Conservation (phyloP, 2,797 vertebrate species). For the Tamandua tetradactyla region DNA sequence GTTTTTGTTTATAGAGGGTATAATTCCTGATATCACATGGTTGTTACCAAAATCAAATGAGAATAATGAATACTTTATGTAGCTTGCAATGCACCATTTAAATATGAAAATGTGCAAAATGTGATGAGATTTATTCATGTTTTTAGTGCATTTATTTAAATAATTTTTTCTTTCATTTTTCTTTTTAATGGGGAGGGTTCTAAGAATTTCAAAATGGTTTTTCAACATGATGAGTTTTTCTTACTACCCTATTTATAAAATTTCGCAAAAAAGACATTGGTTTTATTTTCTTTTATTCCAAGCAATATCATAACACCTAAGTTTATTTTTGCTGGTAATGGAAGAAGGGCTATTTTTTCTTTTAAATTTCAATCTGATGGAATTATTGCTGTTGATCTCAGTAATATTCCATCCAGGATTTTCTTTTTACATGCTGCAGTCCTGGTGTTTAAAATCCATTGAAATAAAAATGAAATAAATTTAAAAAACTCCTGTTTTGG, state of each 20-base stretch:
- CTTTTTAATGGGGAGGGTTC: background rate
- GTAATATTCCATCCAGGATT: background rate
- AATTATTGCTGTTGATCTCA: too few relatives aligned
- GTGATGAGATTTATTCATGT: background rate
- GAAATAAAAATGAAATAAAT: background rate
- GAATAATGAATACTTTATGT: background rate
- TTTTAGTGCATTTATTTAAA: conserved; percentile 5
- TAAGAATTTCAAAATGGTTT: background rate
- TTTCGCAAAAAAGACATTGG: background rate
- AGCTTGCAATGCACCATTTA: background rate
- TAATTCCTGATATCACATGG: background rate
- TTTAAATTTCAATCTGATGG: background rate
- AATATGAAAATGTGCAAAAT: background rate
- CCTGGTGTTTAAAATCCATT: background rate
- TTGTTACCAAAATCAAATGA: background rate
- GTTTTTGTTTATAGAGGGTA: too few relatives aligned
- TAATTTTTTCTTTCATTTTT: conserved; percentile 1
- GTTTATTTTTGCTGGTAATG: background rate
- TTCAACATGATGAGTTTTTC: background rate
- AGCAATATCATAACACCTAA: background rate
- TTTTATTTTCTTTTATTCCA: background rate
- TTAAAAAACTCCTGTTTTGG: background rate
- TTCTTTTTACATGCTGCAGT: background rate
- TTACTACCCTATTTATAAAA: background rate
- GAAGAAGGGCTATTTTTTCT: background rate